Evolutionary conservation across 2,888 invertebrate genomes (phyloP), one percentile per base, ranked within the genome.

Genomic region (Hirtodrosophila duncani): DNA sequence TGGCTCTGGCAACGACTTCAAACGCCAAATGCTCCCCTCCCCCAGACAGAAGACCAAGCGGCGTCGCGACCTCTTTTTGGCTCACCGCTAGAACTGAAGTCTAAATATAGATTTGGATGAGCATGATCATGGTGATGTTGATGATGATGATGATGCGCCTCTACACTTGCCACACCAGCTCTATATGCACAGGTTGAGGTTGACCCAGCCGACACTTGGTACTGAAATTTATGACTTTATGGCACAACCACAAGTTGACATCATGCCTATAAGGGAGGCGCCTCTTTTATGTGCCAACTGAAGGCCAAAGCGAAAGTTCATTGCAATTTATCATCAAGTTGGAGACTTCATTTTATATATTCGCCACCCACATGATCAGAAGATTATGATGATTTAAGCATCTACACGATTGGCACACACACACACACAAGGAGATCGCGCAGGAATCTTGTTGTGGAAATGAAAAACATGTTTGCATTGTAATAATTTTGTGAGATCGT

Each of bases 271-370:
- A n/a, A n/a, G n/a, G n/a, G n/a, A n/a, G n/a, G n/a, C n/a, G n/a
- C n/a, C n/a, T n/a, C n/a, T n/a, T 71, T 71, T 79, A 71, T 77
- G 80, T 27, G 45, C 49, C 17, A 34, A 44, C 30, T 59, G 78
- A 78, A 80, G 81, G 81, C 81, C 77, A 80, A 63, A 37, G 26
- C 41, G 39, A 65, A 52, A 78, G 81, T 78, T 80, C 57, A 66
- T 27, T 44, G 56, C 55, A 66, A 65, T 80, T 72, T 57, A 78
- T 80, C 70, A 80, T 51, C 31, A 41, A 29, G 23, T 30, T 13
- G 38, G 46, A 42, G 69, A 44, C 41, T 18, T 2, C 4, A 2
- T 41, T 46, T 34, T 39, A 37, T 42, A 29, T 30, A 33, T 38
- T 38, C 51, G 24, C 41, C 62, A 62, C 59, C 63, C 59, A 62